phyloP scores from a whole-genome alignment of 2,113 vertebrate species.

The Albula glossodonta region DNA sequence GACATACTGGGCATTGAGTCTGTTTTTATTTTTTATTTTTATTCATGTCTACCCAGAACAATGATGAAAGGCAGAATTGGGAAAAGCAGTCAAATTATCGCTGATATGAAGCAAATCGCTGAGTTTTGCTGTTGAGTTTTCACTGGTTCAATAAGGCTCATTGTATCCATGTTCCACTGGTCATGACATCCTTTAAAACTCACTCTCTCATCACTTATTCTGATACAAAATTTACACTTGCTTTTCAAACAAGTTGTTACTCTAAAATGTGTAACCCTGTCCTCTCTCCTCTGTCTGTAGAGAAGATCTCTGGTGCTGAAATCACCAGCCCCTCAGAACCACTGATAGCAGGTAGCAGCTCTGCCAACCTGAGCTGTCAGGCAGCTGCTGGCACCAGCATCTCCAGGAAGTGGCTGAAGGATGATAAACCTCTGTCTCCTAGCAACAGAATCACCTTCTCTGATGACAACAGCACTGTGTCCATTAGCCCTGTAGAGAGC shows the following conservation, averaged over 20 bases:
- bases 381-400: conserved; percentile 27
- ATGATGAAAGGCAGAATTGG: too few relatives aligned
- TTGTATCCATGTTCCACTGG: too few relatives aligned
- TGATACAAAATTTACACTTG: too few relatives aligned
- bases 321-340: conserved; percentile 26
- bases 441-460: conserved; percentile 21
- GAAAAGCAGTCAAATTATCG: too few relatives aligned
- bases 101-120: too few relatives aligned
- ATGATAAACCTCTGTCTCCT: conserved; percentile 22
- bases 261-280: not conserved
- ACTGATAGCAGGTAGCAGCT: conserved; percentile 56
- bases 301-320: conserved; percentile 39
- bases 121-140: too few relatives aligned
- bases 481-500: conserved; percentile 47
- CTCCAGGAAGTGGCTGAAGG: conserved; percentile 47
- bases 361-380: conserved; percentile 60
- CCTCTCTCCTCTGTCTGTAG: conserved; percentile 36
- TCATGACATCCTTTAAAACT: too few relatives aligned
- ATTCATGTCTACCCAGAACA: too few relatives aligned
- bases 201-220: too few relatives aligned
- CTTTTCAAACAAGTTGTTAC: not conserved
- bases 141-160: too few relatives aligned
- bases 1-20: too few relatives aligned
- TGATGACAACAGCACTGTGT: conserved; percentile 26
- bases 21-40: too few relatives aligned